phyloP scores from a whole-genome alignment of 2,113 vertebrate genomes.

The Indri indri region DNA sequence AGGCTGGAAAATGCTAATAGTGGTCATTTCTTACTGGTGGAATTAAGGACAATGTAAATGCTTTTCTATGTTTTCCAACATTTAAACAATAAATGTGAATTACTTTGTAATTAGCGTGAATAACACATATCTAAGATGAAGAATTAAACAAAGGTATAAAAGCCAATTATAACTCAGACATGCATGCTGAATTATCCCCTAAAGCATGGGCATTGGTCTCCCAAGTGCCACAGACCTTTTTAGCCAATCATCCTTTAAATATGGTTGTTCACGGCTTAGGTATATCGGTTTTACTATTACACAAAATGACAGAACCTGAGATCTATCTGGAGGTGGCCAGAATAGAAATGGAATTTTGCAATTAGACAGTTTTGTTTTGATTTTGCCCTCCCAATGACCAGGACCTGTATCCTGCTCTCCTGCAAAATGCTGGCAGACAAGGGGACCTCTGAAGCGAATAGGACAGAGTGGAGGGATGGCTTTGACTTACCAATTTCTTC shows the following conservation, averaged over 20 bases:
- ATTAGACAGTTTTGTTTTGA: background rate
- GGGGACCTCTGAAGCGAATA: background rate
- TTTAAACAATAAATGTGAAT: background rate
- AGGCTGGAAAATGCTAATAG: background rate
- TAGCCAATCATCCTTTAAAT: background rate
- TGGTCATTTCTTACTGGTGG: background rate
- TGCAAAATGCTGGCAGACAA: background rate
- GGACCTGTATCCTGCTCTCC: background rate
- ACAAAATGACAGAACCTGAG: background rate
- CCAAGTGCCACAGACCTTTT: background rate
- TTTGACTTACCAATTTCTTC: constrained; percentile 95
- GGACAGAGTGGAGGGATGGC: background rate
- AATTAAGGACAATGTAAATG: background rate
- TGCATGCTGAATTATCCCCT: background rate
- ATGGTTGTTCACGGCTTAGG: background rate
- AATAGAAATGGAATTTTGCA: background rate
- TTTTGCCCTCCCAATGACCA: background rate
- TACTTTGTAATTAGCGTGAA: background rate
- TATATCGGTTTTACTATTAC: background rate
- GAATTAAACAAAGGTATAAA: background rate
- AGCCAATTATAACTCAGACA: background rate
- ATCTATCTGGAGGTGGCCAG: background rate
- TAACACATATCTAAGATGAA: background rate
- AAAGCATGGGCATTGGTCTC: background rate
- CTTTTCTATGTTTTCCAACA: background rate